Evolutionary conservation across 2,113 vertebrate species (phyloP).

Genomic region (Chlorodrepanis virens): DNA sequence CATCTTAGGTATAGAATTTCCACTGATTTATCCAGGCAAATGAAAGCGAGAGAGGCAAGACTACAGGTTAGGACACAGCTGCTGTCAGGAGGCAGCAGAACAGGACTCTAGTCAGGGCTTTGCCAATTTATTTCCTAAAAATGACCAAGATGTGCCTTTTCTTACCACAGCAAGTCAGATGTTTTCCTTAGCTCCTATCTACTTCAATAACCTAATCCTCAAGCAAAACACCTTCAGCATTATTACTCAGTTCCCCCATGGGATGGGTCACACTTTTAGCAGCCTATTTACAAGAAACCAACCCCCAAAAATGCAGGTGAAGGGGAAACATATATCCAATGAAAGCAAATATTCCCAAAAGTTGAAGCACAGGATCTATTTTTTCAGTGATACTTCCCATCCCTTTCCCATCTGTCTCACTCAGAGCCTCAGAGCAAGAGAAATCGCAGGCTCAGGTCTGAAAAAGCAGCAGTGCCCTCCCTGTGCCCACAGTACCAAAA

Average conservation of each 20-base stretch:
- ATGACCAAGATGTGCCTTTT: not conserved
- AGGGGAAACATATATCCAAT: not conserved
- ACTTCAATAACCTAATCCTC: not conserved
- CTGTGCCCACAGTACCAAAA: not conserved
- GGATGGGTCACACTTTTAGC: not conserved
- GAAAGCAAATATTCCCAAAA: not conserved
- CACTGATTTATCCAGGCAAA: not conserved
- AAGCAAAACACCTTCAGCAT: not conserved
- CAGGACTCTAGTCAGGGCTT: not conserved
- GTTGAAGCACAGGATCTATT: not conserved
- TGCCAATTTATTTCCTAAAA: not conserved
- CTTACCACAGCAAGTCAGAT: not conserved
- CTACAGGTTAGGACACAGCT: not conserved
- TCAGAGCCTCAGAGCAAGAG: not conserved
- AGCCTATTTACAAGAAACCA: not conserved
- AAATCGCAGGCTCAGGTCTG: not conserved
- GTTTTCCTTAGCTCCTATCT: not conserved
- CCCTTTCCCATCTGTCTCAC: not conserved
- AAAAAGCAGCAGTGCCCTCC: not conserved
- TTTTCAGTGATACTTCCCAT: not conserved
- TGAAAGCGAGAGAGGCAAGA: not conserved
- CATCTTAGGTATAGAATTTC: not conserved
- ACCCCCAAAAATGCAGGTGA: not conserved
- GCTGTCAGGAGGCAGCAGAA: not conserved
- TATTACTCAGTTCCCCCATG: not conserved